Evolutionary conservation across 2,113 vertebrate species (phyloP).

Genomic region (Dolichotis patagonum): DNA sequence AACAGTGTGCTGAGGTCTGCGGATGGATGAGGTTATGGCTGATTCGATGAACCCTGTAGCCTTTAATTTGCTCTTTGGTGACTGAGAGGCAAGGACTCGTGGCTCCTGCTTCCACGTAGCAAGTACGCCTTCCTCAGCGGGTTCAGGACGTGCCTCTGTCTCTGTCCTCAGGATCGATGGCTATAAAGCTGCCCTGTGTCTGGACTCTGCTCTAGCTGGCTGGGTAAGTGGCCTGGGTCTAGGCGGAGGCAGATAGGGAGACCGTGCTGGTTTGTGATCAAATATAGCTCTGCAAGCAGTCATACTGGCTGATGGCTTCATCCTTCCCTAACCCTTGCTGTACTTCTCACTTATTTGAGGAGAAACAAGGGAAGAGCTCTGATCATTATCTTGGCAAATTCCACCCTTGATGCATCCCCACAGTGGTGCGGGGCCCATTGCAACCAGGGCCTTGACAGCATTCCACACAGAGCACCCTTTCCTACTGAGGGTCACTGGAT

Average conservation of each 20-base stretch:
- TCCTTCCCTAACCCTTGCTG: too few relatives aligned
- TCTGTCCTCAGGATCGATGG: neutral
- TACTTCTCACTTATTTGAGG: neutral
- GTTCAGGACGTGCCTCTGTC: neutral
- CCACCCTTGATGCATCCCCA: neutral
- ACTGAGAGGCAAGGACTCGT: neutral
- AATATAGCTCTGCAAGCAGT: neutral
- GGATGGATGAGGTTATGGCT: too few relatives aligned
- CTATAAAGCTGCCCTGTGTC: neutral
- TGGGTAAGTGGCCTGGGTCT: neutral
- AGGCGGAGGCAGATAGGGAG: neutral
- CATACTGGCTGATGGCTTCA: neutral
- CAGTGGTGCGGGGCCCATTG: accelerated
- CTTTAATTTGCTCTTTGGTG: neutral
- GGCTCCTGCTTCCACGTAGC: neutral
- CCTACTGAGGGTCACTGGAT: neutral
- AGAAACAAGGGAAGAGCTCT: neutral
- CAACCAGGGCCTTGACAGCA: neutral
- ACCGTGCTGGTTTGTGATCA: too few relatives aligned
- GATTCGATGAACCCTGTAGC: too few relatives aligned
- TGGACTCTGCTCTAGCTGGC: neutral
- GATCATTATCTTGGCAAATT: too few relatives aligned
- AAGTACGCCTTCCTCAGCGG: neutral
- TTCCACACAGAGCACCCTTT: neutral
- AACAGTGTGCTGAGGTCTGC: neutral